Conservation (phyloP, 2,888 invertebrate genomes). For the Ophion ventricosus region DNA sequence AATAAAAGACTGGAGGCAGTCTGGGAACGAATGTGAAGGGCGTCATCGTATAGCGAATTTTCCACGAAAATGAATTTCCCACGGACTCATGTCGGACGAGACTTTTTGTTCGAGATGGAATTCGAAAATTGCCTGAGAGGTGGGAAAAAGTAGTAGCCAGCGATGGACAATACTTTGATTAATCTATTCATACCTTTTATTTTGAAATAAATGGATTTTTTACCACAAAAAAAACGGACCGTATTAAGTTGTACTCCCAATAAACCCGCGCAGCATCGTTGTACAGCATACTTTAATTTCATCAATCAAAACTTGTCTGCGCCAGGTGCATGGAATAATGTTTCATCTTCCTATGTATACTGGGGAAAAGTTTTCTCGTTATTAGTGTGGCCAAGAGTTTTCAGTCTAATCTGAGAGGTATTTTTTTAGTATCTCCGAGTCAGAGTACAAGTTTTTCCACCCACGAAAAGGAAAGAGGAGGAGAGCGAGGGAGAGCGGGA, state of each 20-base stretch:
- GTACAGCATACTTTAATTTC: constrained; percentile 4
- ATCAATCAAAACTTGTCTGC: not conserved
- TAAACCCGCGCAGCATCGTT: no score
- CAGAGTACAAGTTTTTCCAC: constrained; percentile 27
- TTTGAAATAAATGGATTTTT: no score
- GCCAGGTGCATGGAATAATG: constrained; percentile 1
- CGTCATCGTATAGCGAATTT: constrained; percentile 51
- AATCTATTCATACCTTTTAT: no score
- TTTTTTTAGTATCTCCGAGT: constrained; percentile 37
- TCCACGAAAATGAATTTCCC: constrained; percentile 34
- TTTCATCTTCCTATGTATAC: not conserved
- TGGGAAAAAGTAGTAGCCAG: no score
- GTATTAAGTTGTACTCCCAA: no score
- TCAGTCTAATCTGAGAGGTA: constrained; percentile 43
- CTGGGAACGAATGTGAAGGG: constrained; percentile 24
- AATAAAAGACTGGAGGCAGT: constrained; percentile 22
- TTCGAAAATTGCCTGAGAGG: no score
- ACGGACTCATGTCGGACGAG: no score
- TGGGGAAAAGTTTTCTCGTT: constrained; percentile 48
- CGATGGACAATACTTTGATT: no score
- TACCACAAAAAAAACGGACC: no score
- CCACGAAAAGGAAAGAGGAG: not conserved
- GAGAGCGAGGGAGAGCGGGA: not conserved
- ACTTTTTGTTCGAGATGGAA: no score
- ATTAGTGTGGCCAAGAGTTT: constrained; percentile 55